These are phyloP conservation scores for Epistrophella euchroma DNA, from an alignment of 2,888 invertebrate genomes.

Conservation along the genomic window DNA sequence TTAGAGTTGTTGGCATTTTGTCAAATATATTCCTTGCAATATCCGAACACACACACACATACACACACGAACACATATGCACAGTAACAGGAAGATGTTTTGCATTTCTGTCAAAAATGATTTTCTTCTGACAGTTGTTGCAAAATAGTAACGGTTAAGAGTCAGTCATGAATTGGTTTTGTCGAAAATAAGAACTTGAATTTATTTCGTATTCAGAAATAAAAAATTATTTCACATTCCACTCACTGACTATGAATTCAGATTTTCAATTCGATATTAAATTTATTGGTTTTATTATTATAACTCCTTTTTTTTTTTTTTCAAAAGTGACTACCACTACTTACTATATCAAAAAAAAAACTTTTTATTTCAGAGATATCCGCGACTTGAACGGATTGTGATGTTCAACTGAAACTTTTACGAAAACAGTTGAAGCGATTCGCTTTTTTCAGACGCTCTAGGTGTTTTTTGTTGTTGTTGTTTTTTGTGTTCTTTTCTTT, in stretches of 20 bases:
- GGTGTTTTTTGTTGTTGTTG: constrained; percentile 52
- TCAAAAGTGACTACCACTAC: constrained; percentile 78
- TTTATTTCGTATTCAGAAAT: neutral
- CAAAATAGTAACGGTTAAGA: constrained; percentile 25
- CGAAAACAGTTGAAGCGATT: constrained; percentile 81
- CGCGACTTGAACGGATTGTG: constrained; percentile 85
- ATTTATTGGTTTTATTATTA: constrained; percentile 37
- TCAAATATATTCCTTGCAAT: constrained; percentile 40
- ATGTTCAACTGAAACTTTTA: constrained; percentile 85
- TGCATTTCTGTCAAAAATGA: constrained; percentile 35
- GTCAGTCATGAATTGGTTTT: constrained; percentile 29
- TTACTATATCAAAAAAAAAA: constrained; percentile 82
- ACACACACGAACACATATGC: neutral
- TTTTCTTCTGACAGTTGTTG: constrained; percentile 41
- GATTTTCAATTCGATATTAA: constrained; percentile 32
- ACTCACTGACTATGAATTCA: constrained; percentile 26
- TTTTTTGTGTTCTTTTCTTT: constrained; percentile 46
- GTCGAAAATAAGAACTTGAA: neutral
- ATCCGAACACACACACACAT: constrained; percentile 24
- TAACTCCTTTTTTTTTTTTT: constrained; percentile 68
- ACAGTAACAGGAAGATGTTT: constrained; percentile 8
- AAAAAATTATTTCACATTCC: constrained; percentile 46
- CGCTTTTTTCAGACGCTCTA: constrained; percentile 80
- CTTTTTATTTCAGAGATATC: constrained; percentile 84
- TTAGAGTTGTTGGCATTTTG: constrained; percentile 36